Evolutionary conservation across 2,888 invertebrate species (phyloP), one percentile per base, ranked within the genome.

Genomic region (Amorpha juglandis): DNA sequence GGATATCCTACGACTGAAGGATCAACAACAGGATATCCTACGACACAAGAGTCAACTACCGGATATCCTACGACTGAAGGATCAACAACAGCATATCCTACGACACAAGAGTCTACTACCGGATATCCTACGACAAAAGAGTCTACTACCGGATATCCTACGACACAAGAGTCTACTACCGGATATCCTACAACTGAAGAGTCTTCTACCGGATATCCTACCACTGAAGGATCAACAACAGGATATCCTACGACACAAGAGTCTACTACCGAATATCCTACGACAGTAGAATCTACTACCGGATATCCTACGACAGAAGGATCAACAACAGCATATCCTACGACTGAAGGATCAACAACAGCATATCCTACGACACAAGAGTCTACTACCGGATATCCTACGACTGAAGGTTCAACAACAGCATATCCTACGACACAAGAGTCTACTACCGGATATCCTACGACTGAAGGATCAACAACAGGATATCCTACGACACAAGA

Each of bases 121-220:
- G 27, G 63, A 0, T 12, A 21, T 2, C 65, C 71, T 9, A 70
- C 64, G 3, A 65, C 69, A 12, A 65, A 68, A 6, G 53, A 33
- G 19, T 19, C 66, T 50, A 66, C 64, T 0, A 67, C 66, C 21
- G 19, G 19, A 6, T 14, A 27, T 9, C 55, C 55, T 14, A 12
- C 33, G n/a, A 55, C 55, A 33, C 8, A 55, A 7, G 35, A 35
- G 35, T 35, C 35, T 6, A 35, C 35, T 6, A 35, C 35, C 3
- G 35, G 35, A 3, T 35, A 35, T 35, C 35, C 35, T 35, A 35
- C 35, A 7, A 35, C 35, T 6, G 35, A 35, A 7, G 35, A 35
- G 35, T 35, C 35, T 6, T 33, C 55, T 12, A 33, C 33, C 2
- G 62, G 19, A 6, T 21, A 16, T 8, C 51, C 51, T 21, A 51